phyloP scores from a whole-genome alignment of 2,888 invertebrate genomes.

The Callosobruchus maculatus region DNA sequence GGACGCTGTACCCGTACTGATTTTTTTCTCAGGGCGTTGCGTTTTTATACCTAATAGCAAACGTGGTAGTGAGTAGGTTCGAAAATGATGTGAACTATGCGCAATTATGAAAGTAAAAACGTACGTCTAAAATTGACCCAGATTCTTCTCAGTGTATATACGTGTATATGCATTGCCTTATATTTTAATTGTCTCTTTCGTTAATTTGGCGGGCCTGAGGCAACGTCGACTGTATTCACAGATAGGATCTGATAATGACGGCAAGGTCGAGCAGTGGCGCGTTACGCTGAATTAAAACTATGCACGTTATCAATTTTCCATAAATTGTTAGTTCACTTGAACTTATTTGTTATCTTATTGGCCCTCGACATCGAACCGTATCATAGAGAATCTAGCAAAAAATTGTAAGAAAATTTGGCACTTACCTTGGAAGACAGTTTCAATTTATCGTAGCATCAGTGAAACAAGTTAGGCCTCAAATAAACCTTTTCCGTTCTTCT shows the following conservation, averaged over 20 bases:
- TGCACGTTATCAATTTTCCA: too few relatives aligned
- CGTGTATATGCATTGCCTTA: not conserved
- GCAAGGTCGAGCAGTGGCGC: not conserved
- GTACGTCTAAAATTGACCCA: slow-evolving; percentile 2
- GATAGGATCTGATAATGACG: not conserved
- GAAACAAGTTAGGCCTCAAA: too few relatives aligned
- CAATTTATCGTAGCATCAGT: too few relatives aligned
- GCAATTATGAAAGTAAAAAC: not conserved
- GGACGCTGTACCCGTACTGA: not conserved
- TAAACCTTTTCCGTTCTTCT: too few relatives aligned
- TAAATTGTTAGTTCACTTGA: too few relatives aligned
- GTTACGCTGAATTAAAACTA: not conserved
- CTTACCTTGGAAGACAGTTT: too few relatives aligned
- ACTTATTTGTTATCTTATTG: too few relatives aligned
- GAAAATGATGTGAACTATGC: not conserved
- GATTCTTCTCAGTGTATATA: not conserved
- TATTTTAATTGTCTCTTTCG: not conserved
- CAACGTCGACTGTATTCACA: not conserved
- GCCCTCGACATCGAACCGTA: too few relatives aligned
- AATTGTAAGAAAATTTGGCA: too few relatives aligned
- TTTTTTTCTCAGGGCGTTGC: not conserved
- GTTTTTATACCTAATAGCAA: not conserved
- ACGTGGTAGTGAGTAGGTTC: not conserved
- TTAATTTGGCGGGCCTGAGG: not conserved
- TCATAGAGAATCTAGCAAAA: too few relatives aligned